Evolutionary conservation across 2,113 vertebrate species (phyloP).

Genomic region (human (Homo sapiens)): GRCh38 chr1:83028001-83028500

Average conservation of each 20-base stretch:
- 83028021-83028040: background rate
- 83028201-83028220: background rate
- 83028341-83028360: background rate
- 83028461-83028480: background rate
- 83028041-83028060: background rate
- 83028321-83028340: background rate
- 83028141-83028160: background rate
- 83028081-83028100: background rate
- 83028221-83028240: background rate
- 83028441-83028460: background rate
- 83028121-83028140: background rate
- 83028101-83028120: background rate
- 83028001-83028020: background rate
- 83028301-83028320: background rate
- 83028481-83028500: background rate
- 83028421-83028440: background rate
- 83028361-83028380: background rate
- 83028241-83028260: background rate
- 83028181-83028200: background rate
- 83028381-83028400: background rate
- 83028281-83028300: background rate
- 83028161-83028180: background rate
- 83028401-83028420: background rate
- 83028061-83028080: background rate
- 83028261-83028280: background rate